A percentile compares a stretch with the other conserved stretches of the same genome.
Evolutionary conservation across 2,113 vertebrate genomes (phyloP).

Genomic region (Perccottus glenii): DNA sequence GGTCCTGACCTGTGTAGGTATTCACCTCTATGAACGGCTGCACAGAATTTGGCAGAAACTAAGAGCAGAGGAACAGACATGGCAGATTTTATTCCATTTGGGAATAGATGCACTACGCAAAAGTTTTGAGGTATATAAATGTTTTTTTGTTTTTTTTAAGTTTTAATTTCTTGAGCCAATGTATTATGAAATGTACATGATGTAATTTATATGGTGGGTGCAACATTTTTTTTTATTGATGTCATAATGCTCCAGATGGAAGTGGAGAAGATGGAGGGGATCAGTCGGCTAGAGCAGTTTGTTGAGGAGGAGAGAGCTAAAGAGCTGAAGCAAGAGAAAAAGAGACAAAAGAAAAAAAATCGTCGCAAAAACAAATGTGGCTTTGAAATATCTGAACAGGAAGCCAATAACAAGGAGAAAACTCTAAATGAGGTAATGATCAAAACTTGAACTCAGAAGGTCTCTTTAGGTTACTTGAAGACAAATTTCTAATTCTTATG

Average conservation of each 20-base stretch:
- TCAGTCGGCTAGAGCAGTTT: conserved; percentile 95
- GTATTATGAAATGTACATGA: too few relatives aligned
- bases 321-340: conserved; percentile 97
- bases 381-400: conserved; percentile 85
- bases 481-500: background rate
- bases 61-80: conserved; percentile 94
- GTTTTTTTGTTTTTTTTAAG: background rate
- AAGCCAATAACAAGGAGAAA: conserved; percentile 83
- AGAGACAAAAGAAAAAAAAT: conserved; percentile 96
- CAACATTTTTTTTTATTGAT: background rate
- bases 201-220: background rate
- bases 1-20: conserved; percentile 95
- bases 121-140: conserved; percentile 88
- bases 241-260: conserved; percentile 82
- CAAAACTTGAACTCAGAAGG: too few relatives aligned
- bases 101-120: conserved; percentile 94
- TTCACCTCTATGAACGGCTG: conserved; percentile 94
- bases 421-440: conserved; percentile 85
- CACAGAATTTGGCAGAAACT: conserved; percentile 98
- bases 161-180: background rate
- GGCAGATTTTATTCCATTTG: conserved; percentile 96
- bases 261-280: conserved; percentile 96
- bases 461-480: background rate
- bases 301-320: conserved; percentile 94
- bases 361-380: conserved; percentile 95